phyloP scores from a whole-genome alignment of 2,888 invertebrate species.

The Drosophila longiperda region DNA sequence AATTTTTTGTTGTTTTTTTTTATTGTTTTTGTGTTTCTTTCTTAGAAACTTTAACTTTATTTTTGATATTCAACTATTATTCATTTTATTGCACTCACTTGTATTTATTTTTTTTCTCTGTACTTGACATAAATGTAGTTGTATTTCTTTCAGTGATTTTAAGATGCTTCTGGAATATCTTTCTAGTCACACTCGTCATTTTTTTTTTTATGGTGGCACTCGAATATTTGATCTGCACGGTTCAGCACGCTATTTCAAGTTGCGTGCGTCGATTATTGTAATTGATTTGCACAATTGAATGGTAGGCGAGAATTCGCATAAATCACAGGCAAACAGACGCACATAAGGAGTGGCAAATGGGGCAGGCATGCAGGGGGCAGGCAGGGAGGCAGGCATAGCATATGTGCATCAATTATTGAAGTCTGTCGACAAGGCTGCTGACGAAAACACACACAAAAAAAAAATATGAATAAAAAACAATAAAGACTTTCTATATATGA shows the following conservation, averaged over 20 bases:
- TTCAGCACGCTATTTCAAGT: slow-evolving; percentile 63
- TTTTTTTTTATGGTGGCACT: not conserved
- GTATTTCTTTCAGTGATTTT: not conserved
- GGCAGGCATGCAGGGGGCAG: no score
- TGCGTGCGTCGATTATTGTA: slow-evolving; percentile 75
- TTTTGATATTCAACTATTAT: not conserved
- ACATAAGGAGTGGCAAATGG: not conserved
- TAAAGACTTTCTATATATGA: not conserved
- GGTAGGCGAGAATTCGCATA: slow-evolving; percentile 73
- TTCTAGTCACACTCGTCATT: not conserved
- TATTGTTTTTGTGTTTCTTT: no score
- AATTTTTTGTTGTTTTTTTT: no score
- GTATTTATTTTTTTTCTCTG: not conserved
- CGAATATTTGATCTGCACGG: slow-evolving; percentile 39
- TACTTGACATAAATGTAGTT: not conserved
- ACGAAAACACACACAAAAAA: slow-evolving; percentile 9
- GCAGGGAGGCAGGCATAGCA: slow-evolving; percentile 11
- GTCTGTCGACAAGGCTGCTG: slow-evolving; percentile 37
- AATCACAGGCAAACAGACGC: slow-evolving; percentile 54
- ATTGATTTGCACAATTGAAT: slow-evolving; percentile 79
- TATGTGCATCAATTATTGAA: slow-evolving; percentile 71
- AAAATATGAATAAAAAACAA: slow-evolving; percentile 8
- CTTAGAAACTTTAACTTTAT: not conserved
- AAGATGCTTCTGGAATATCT: not conserved
- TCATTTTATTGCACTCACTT: not conserved